Base-by-base conservation (phyloP, 1,140 invertebrate species). In the Drosophila ironensis region DNA sequence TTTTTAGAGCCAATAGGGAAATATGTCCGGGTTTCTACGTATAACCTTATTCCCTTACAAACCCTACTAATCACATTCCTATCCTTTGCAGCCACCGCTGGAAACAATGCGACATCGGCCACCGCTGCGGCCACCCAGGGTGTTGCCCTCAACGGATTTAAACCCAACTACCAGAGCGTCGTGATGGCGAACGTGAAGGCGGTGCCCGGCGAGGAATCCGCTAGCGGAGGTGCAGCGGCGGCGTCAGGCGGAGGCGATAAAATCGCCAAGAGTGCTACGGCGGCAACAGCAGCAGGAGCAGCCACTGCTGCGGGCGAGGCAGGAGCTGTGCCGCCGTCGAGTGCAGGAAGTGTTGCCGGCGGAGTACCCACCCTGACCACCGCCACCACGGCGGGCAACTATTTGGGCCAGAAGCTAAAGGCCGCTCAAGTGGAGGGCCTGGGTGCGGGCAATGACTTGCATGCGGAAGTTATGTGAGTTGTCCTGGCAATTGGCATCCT, bases 331-430 rank as follows among this genome's bases (percentile, higher is more conserved):
- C n/a, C n/a, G n/a, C n/a, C n/a, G n/a, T n/a, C 20, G 20, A 5
- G 20, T 22, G 20, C 20, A 22, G 20, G 52, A 51, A 9, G 53
- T 48, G 30, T 14, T 5, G 17, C 12, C 5, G 50, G 50, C 16
- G 53, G 60, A 2, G 57, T 80, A 16, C 51, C 56, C 28, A 86
- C 86, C 2, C 63, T 81, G 17, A 82, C 76, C 47, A 89, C 87
- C 1, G 82, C 84, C 25, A 75, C 73, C 17, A 88, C 66, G 5
- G 84, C 86, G 4, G 67, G 78, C 66, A 89, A 87, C 45, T 88
- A 89, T 69, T 45, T 88, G 14, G 88, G 88, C 22, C 88, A 88
- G 37, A 89, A 89, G 30, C 60, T 89, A 14, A 89, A 89, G 70
- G 88, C 88, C 16, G 84, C 88, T 6, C 87, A 89, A 27, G 82